Evolutionary conservation across 2,888 invertebrate species (phyloP).

Genomic region (Arrhopalites spinosus): DNA sequence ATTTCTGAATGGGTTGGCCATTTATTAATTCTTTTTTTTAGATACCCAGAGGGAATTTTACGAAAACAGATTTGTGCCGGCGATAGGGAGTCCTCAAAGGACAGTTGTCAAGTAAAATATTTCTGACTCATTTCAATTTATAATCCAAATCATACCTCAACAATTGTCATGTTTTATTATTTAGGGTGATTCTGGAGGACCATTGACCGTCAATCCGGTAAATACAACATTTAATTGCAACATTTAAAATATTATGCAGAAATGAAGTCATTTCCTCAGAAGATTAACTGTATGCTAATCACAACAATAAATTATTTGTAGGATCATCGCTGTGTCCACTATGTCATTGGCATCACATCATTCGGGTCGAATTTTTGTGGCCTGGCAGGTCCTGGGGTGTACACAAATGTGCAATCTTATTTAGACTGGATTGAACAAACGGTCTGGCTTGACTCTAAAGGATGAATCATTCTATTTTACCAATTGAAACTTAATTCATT

Average conservation of each 20-base stretch:
- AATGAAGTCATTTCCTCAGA: too few species aligned
- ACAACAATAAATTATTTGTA: too few species aligned
- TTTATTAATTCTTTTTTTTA: conserved; percentile 1
- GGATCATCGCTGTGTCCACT: conserved; percentile 17
- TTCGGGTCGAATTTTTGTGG: conserved; percentile 45
- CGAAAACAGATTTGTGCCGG: conserved; percentile 44
- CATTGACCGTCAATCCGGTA: conserved; percentile 1
- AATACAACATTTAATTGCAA: not conserved
- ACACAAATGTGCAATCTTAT: conserved; percentile 53
- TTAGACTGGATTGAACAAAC: conserved; percentile 52
- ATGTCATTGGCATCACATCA: conserved; percentile 29
- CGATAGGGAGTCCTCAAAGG: conserved; percentile 36
- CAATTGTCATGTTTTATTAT: too few species aligned
- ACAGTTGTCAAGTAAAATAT: conserved; percentile 40
- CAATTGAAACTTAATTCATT: too few species aligned
- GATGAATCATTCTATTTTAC: too few species aligned
- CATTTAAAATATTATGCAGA: too few species aligned
- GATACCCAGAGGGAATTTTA: conserved; percentile 37
- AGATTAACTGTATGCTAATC: too few species aligned
- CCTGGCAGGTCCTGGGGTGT: conserved; percentile 46
- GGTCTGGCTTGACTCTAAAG: conserved; percentile 42
- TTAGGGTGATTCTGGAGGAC: conserved; percentile 44
- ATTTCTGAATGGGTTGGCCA: too few species aligned
- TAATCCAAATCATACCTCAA: not conserved
- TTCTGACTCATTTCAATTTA: not conserved